Conservation (phyloP, 1,140 invertebrate genomes). For the Sycobia sp. region DNA sequence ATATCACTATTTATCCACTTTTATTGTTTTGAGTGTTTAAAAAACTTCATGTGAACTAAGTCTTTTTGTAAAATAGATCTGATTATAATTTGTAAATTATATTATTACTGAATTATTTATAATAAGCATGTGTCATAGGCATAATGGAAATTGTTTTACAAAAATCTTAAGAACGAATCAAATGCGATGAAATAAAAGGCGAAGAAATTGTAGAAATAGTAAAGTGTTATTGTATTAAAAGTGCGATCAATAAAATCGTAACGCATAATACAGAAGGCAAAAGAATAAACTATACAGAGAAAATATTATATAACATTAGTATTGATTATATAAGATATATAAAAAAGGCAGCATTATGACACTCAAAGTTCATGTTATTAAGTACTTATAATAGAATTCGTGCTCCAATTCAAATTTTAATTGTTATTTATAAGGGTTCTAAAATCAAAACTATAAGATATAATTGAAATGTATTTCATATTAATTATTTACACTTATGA, state of each 20-base stretch:
- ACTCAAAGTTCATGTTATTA: slow-evolving; percentile 37
- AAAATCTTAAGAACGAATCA: slow-evolving; percentile 19
- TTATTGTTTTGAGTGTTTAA: slow-evolving; percentile 24
- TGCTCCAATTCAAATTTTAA: slow-evolving; percentile 42
- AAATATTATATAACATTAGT: slow-evolving; percentile 37
- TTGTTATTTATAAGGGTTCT: slow-evolving; percentile 45
- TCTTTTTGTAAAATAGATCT: slow-evolving; percentile 9
- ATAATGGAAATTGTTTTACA: slow-evolving; percentile 25
- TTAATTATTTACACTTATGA: too few relatives aligned
- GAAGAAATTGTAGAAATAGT: slow-evolving; percentile 39
- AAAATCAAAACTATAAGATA: slow-evolving; percentile 41
- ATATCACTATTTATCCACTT: slow-evolving; percentile 3
- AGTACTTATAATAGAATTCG: slow-evolving; percentile 44
- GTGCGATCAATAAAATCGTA: slow-evolving; percentile 39
- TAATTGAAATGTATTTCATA: slow-evolving; percentile 1
- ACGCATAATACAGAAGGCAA: slow-evolving; percentile 36
- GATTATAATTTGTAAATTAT: slow-evolving; percentile 15
- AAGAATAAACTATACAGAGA: slow-evolving; percentile 38
- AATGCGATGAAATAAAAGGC: slow-evolving; percentile 25
- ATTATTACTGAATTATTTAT: slow-evolving; percentile 7
- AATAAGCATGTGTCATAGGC: slow-evolving; percentile 11
- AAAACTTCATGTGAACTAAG: not conserved
- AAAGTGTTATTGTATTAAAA: slow-evolving; percentile 41
- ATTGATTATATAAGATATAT: slow-evolving; percentile 33
- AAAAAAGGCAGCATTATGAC: slow-evolving; percentile 15